A percentile compares a stretch with the other conserved stretches of the same genome.
Evolutionary conservation across 2,888 invertebrate genomes (phyloP).

Genomic region (Drosophila recens): DNA sequence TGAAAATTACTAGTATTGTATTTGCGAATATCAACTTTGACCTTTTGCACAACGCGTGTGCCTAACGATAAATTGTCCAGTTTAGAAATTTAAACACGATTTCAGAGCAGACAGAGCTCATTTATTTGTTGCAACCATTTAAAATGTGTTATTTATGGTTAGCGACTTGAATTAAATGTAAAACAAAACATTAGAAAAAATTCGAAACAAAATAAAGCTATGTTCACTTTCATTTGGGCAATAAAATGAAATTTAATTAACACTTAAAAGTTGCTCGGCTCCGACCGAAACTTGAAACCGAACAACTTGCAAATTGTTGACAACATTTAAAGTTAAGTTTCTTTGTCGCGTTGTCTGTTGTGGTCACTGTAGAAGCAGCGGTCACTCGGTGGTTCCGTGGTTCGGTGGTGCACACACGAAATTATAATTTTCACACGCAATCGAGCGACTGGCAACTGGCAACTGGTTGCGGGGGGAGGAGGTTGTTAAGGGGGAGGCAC

Average conservation of each 20-base stretch:
- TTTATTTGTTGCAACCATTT: constrained; percentile 50
- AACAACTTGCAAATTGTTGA: constrained; percentile 74
- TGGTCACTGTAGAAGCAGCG: constrained; percentile 35
- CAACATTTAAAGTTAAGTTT: constrained; percentile 63
- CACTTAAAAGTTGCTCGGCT: constrained; percentile 59
- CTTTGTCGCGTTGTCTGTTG: constrained; percentile 29
- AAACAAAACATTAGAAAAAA: constrained; percentile 12
- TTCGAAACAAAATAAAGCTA: constrained; percentile 19
- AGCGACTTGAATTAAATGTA: constrained; percentile 32
- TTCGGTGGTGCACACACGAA: constrained; percentile 63
- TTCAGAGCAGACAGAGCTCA: constrained; percentile 14
- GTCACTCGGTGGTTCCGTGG: constrained; percentile 37
- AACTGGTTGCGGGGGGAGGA: background rate
- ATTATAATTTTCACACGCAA: constrained; percentile 83
- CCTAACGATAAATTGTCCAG: constrained; percentile 16
- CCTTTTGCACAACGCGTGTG: constrained; percentile 33
- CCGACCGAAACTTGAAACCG: constrained; percentile 20
- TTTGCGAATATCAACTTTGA: constrained; percentile 31
- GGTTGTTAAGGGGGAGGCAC: background rate
- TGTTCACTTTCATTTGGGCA: constrained; percentile 55
- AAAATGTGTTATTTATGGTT: constrained; percentile 52
- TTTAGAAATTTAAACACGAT: constrained; percentile 20
- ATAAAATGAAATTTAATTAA: constrained; percentile 70
- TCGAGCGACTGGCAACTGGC: constrained; percentile 35
- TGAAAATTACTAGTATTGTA: background rate